Percentiles rank a stretch among this genome's conserved stretches.
Evolutionary conservation across 2,113 vertebrate species (phyloP).

Genomic region (Oxygymnocypris stewartii): DNA sequence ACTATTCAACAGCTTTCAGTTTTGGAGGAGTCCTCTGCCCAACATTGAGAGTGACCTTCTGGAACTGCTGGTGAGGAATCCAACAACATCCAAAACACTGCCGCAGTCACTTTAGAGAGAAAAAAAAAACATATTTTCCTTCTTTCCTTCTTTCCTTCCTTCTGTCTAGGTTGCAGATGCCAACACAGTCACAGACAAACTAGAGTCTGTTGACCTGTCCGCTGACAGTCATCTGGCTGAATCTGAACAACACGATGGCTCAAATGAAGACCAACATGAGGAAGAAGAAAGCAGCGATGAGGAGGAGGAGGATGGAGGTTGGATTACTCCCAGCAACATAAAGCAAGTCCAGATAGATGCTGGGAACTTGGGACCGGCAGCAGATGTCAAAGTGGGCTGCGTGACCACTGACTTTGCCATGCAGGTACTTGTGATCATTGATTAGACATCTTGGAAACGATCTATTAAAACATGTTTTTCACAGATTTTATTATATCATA

Average conservation of each 20-base stretch:
- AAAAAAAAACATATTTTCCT: background rate
- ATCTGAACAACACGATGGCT: slow-evolving; percentile 47
- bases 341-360: slow-evolving; percentile 80
- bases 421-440: slow-evolving; percentile 79
- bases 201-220: slow-evolving; percentile 40
- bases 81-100: background rate
- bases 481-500: background rate
- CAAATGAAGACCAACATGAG: slow-evolving; percentile 50
- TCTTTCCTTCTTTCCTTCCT: background rate
- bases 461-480: background rate
- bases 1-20: slow-evolving; percentile 83
- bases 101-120: background rate
- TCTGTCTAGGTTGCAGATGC: slow-evolving; percentile 33
- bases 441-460: background rate
- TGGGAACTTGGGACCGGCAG: slow-evolving; percentile 65
- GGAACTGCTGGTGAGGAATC: slow-evolving; percentile 81
- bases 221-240: slow-evolving; percentile 8
- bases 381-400: slow-evolving; percentile 82
- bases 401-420: slow-evolving; percentile 95
- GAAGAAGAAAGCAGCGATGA: slow-evolving; percentile 48
- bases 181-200: slow-evolving; percentile 30
- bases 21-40: slow-evolving; percentile 85
- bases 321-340: slow-evolving; percentile 95
- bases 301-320: slow-evolving; percentile 73
- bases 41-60: slow-evolving; percentile 78